A percentile compares a stretch with the other conserved stretches of the same genome.
Conservation (phyloP, 2,797 vertebrate species). For the Dallia pectoralis region DNA sequence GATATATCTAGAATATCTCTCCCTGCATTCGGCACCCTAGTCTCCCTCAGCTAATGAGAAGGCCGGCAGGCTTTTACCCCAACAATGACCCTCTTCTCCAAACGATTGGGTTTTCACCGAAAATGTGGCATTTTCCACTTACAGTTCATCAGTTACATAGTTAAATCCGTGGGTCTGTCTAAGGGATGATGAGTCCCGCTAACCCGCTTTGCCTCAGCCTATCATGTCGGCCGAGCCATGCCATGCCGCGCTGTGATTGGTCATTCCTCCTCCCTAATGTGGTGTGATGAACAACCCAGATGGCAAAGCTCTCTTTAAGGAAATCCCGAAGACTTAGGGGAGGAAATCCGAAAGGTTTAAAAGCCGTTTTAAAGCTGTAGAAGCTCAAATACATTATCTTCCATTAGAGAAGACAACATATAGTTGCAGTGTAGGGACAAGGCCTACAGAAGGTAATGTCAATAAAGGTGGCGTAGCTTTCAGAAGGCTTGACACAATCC, state of each 20-base stretch:
- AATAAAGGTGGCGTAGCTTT: not conserved
- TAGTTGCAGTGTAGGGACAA: not conserved
- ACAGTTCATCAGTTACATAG: not conserved
- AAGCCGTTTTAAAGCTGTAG: conserved; percentile 28
- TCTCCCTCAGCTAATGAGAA: no score
- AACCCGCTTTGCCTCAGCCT: conserved; percentile 5
- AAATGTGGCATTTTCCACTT: not conserved
- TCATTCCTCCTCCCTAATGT: conserved; percentile 11
- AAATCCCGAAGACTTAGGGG: conserved; percentile 21
- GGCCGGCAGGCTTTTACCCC: no score
- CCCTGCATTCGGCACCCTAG: no score
- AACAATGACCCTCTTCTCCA: no score
- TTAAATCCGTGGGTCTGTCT: conserved; percentile 4
- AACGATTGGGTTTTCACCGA: no score
- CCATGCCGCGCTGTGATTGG: conserved; percentile 6
- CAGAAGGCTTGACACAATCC: not conserved
- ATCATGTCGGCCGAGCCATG: conserved; percentile 7
- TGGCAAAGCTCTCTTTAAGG: conserved; percentile 23
- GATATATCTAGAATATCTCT: no score
- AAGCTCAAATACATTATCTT: not conserved
- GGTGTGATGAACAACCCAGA: conserved; percentile 21
- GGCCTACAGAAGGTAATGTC: not conserved
- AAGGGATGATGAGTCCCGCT: not conserved
- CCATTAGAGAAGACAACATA: not conserved
- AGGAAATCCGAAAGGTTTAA: conserved; percentile 41